Evolutionary conservation across 2,888 invertebrate species (phyloP).

Genomic region (Zygogramma bicolorata): DNA sequence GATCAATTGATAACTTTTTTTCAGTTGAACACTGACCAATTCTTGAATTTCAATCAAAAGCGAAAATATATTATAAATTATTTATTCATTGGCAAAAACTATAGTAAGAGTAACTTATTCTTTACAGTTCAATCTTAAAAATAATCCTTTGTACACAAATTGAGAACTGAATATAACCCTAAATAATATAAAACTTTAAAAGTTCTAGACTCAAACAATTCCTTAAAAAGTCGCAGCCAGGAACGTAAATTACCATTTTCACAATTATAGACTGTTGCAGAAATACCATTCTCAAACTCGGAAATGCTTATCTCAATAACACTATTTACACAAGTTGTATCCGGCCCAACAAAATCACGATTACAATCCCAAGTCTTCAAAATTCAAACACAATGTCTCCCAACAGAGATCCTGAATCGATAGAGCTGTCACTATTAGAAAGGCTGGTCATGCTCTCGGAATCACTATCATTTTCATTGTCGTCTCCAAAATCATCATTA

Average conservation of each 20-base stretch:
- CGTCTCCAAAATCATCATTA: conserved; percentile 52
- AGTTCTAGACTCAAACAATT: neutral
- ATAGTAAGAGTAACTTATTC: conserved; percentile 18
- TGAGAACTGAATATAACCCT: neutral
- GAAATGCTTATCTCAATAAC: too few species aligned
- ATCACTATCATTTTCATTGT: conserved; percentile 47
- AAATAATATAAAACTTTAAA: neutral
- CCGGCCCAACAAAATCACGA: too few species aligned
- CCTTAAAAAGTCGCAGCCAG: neutral
- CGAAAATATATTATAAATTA: conserved; percentile 6
- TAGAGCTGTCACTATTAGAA: conserved; percentile 43
- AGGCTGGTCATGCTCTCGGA: conserved; percentile 50
- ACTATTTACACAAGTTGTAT: too few species aligned
- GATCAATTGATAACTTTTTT: too few species aligned
- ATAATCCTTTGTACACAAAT: conserved; percentile 18
- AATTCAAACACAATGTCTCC: conserved; percentile 41
- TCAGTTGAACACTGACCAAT: too few species aligned
- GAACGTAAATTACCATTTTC: neutral
- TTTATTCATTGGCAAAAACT: conserved; percentile 11
- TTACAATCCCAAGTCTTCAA: too few species aligned
- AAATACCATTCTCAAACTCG: neutral
- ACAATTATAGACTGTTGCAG: neutral
- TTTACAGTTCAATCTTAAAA: conserved; percentile 27
- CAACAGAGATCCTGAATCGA: conserved; percentile 40
- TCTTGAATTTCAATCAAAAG: neutral